Conservation (phyloP, 2,113 vertebrate genomes). For the Numida meleagris region DNA sequence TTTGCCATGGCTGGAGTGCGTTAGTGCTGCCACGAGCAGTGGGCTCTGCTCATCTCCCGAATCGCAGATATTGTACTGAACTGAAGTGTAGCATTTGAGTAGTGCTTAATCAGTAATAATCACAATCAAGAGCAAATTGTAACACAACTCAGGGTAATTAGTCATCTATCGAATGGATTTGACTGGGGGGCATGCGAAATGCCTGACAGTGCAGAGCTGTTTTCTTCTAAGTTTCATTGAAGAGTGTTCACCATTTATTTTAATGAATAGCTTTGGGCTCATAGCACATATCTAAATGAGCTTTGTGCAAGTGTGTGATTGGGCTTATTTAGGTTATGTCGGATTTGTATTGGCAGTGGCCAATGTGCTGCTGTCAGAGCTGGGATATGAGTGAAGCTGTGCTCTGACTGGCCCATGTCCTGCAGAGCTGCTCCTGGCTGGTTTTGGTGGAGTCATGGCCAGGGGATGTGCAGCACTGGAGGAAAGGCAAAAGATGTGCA, state of each 20-base stretch:
- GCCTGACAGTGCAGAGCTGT: not conserved
- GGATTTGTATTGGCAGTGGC: not conserved
- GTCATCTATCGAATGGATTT: not conserved
- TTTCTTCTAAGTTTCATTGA: not conserved
- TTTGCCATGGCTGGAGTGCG: not conserved
- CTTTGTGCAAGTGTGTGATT: not conserved
- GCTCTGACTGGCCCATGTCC: not conserved
- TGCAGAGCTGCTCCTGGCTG: not conserved
- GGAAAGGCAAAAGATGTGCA: not conserved
- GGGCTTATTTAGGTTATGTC: not conserved
- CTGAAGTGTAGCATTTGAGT: not conserved
- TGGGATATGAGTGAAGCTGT: not conserved
- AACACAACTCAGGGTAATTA: slow-evolving; percentile 3
- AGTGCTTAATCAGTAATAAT: slow-evolving; percentile 39
- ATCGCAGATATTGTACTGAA: not conserved
- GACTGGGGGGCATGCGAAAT: not conserved
- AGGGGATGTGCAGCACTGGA: not conserved
- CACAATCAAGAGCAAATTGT: slow-evolving; percentile 23
- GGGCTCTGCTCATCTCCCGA: not conserved
- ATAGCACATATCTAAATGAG: not conserved
- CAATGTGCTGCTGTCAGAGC: not conserved
- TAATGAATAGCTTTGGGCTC: not conserved
- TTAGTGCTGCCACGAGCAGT: not conserved
- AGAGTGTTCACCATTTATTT: not conserved
- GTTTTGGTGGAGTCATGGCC: not conserved